Evolutionary conservation across 2,888 invertebrate genomes (phyloP).

Genomic region (Temnothorax rugatulus): DNA sequence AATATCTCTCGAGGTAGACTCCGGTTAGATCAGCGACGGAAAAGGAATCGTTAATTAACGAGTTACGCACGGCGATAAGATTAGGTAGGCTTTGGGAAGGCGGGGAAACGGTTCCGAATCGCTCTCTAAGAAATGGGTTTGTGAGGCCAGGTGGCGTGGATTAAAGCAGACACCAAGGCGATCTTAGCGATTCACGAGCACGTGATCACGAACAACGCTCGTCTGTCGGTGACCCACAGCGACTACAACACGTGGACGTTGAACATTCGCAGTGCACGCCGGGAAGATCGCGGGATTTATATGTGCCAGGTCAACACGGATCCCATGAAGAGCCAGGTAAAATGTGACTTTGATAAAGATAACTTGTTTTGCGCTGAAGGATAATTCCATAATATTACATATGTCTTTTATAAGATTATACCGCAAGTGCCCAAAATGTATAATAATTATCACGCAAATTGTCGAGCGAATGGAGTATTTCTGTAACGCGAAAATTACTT

Average conservation of each 20-base stretch:
- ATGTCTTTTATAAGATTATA: background rate
- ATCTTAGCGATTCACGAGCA: slow-evolving; percentile 97
- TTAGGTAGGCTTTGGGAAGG: slow-evolving; percentile 33
- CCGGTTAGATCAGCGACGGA: background rate
- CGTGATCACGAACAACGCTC: slow-evolving; percentile 96
- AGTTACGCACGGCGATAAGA: slow-evolving; percentile 30
- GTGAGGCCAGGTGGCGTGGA: slow-evolving; percentile 94
- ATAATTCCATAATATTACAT: background rate
- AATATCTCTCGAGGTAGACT: slow-evolving; percentile 6
- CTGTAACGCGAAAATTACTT: slow-evolving; percentile 17
- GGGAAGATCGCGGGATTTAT: slow-evolving; percentile 95
- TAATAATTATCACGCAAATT: slow-evolving; percentile 1
- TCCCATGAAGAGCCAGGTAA: slow-evolving; percentile 97
- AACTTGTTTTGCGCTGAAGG: background rate
- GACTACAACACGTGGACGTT: slow-evolving; percentile 98
- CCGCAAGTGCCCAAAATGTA: background rate
- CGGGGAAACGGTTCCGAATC: slow-evolving; percentile 16
- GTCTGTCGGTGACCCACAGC: slow-evolving; percentile 95
- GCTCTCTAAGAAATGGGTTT: slow-evolving; percentile 76
- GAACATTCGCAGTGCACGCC: slow-evolving; percentile 93
- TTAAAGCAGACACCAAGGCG: slow-evolving; percentile 97
- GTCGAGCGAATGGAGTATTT: slow-evolving; percentile 11
- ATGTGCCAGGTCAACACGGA: slow-evolving; percentile 98
- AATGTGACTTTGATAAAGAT: background rate
- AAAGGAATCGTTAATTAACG: slow-evolving; percentile 19